These are phyloP conservation scores for Drosophila ananassae DNA, from an alignment of 1,140 invertebrate genomes.

Conservation along the genomic window DNA sequence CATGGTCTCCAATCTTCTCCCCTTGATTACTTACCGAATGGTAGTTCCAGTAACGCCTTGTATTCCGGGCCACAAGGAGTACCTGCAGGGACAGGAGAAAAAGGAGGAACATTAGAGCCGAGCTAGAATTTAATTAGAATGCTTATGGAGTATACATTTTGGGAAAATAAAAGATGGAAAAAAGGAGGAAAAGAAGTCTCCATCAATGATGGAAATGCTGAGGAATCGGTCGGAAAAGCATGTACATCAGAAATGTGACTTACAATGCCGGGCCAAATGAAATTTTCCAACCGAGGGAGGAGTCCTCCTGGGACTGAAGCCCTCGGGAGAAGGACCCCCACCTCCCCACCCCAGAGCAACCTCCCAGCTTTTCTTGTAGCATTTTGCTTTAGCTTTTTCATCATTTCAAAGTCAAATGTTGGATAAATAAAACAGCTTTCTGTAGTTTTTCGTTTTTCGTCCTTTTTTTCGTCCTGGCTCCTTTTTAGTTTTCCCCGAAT, in stretches of 20 bases:
- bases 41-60: slow-evolving; percentile 27
- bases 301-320: too few relatives aligned
- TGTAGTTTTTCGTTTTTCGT: slow-evolving; percentile 46
- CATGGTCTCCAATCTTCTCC: too few relatives aligned
- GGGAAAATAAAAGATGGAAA: too few relatives aligned
- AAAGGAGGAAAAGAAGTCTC: neutral
- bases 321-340: neutral
- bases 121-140: slow-evolving; percentile 65
- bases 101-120: slow-evolving; percentile 15
- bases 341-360: too few relatives aligned
- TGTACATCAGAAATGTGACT: slow-evolving; percentile 60
- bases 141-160: slow-evolving; percentile 20
- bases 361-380: slow-evolving; percentile 14
- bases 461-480: too few relatives aligned
- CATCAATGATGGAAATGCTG: slow-evolving; percentile 29
- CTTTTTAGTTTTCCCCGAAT: neutral
- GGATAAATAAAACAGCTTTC: slow-evolving; percentile 65
- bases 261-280: slow-evolving; percentile 57
- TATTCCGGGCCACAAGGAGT: neutral
- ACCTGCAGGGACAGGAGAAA: slow-evolving; percentile 31
- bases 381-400: slow-evolving; percentile 48
- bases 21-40: slow-evolving; percentile 22
- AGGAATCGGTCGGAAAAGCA: neutral
- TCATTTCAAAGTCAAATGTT: slow-evolving; percentile 66
- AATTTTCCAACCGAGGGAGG: slow-evolving; percentile 23